Evolutionary conservation across 1,140 invertebrate species (phyloP), one percentile per base, ranked within the genome.

Genomic region (Pogonus chalceus): DNA sequence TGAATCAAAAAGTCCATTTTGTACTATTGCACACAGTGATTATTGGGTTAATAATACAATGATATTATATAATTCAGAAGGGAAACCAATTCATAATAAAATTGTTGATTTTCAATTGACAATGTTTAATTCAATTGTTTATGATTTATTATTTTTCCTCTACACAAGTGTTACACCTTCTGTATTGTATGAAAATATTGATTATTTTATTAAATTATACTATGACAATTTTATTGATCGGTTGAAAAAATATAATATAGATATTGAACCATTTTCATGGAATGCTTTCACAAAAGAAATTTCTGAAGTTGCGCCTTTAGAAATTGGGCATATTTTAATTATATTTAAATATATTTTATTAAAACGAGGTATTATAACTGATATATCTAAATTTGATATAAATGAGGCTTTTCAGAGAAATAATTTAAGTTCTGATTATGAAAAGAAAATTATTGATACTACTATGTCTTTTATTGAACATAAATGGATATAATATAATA

Each of bases 21-120:
- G 71, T 0, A 74, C 73, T 0, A 68, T 77, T 4, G 63, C 71
- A 1, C 81, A 83, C 43, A 64, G 69, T 1, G 80, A 83, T 63
- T 70, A 78, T 22, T 82, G 80, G 80, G 67, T 73, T 2, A 82
- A 81, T 57, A 83, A 83, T 54, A 66, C 79, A 1, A 68, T 83
- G 62, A 50, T 73, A 0, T 68, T 70, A 60, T 73, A 74, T 51
- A 60, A 72, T 57, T 58, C 61, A 9, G 26, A 51, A 0, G 65
- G 62, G 0, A 52, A 65, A 23, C 68, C 75, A 0, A 59, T 67
- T 1, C 68, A 73, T 22, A 56, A 77, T 1, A 80, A 79, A 62
- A 70, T 83, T 31, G 67, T 83, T 0, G 81, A 83, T 59, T 82
- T 80, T 56, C 80, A 83, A 67, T 72, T 76, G 18, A 69, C 71